phyloP scores from a whole-genome alignment of 2,113 vertebrate genomes.

The Fukomys damarensis region DNA sequence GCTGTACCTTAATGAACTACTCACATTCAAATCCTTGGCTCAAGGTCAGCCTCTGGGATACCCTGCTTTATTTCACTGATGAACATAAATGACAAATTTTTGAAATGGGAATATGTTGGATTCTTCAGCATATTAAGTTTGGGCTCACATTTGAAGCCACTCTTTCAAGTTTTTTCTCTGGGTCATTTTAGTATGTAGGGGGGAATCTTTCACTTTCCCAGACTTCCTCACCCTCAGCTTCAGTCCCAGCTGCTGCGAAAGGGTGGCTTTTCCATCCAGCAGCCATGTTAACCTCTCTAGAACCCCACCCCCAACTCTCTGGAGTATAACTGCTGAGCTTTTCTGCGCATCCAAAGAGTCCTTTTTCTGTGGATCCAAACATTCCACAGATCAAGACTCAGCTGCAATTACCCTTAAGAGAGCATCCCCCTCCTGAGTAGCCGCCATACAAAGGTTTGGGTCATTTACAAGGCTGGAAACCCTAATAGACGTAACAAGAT shows the following conservation, averaged over 20 bases:
- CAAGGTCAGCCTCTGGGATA: neutral
- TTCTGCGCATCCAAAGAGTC: neutral
- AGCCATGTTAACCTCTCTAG: neutral
- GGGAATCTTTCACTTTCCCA: neutral
- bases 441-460: neutral
- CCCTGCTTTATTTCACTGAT: neutral
- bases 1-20: neutral
- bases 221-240: neutral
- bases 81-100: neutral
- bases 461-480: neutral
- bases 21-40: neutral
- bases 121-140: neutral
- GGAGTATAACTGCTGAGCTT: neutral
- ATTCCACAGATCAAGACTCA: neutral
- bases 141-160: neutral
- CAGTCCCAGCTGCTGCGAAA: neutral
- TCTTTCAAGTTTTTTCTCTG: neutral
- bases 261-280: neutral
- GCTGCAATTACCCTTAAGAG: neutral
- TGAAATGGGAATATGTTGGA: neutral
- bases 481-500: neutral
- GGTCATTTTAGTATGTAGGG: neutral
- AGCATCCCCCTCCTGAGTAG: neutral
- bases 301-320: neutral
- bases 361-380: neutral